phyloP scores from a whole-genome alignment of 2,113 vertebrate species.

The Corydoras sp. region DNA sequence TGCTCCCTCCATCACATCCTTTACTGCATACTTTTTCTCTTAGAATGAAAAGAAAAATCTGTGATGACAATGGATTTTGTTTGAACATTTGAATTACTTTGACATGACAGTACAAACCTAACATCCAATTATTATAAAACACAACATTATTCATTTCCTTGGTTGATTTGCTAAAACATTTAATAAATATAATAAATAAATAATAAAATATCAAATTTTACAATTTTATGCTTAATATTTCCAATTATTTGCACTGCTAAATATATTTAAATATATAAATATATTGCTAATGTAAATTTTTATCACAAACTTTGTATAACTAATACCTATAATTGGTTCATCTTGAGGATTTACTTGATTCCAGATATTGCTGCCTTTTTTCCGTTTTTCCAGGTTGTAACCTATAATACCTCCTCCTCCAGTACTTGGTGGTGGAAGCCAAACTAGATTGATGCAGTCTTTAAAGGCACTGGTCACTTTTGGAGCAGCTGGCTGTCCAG shows the following conservation, averaged over 20 bases:
- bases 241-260: neutral
- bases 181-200: no score
- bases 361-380: conserved; percentile 78
- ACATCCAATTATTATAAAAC: no score
- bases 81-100: neutral
- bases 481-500: conserved; percentile 70
- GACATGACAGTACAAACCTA: no score
- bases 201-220: no score
- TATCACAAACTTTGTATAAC: neutral
- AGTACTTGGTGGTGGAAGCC: conserved; percentile 68
- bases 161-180: no score
- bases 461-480: conserved; percentile 70
- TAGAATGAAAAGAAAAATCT: neutral
- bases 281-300: no score
- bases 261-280: no score
- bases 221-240: no score
- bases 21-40: conserved; percentile 73
- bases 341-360: conserved; percentile 64
- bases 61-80: neutral
- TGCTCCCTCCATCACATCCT: conserved; percentile 69
- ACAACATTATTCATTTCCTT: no score
- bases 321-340: conserved; percentile 65
- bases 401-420: conserved; percentile 72
- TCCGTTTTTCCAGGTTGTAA: conserved; percentile 81
- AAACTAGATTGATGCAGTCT: conserved; percentile 69